A percentile compares a stretch with the other conserved stretches of the same genome.
phyloP scores from a whole-genome alignment of 2,797 vertebrate genomes.

The Alauda arvensis region DNA sequence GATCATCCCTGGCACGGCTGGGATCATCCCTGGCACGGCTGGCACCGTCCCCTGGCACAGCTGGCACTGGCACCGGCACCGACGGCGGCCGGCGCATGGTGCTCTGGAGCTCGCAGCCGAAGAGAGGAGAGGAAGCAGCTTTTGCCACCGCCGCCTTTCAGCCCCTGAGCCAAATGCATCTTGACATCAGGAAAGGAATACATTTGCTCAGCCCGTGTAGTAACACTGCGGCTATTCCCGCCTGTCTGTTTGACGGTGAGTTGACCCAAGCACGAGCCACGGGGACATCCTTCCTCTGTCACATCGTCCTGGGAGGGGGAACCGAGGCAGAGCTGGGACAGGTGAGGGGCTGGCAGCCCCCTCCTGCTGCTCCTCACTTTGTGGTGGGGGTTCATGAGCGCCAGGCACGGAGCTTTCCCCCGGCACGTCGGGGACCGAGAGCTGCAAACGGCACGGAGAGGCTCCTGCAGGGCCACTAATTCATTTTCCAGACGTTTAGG shows the following conservation, averaged over 20 bases:
- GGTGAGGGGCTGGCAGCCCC: not conserved
- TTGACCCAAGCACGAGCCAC: not conserved
- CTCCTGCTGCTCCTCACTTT: accelerated
- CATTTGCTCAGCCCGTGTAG: constrained; percentile 64
- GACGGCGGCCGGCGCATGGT: constrained; percentile 1
- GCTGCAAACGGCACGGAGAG: constrained; percentile 22
- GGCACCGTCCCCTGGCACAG: not conserved
- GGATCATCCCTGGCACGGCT: not conserved
- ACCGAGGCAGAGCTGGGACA: not conserved
- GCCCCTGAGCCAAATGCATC: constrained; percentile 66
- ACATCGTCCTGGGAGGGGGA: not conserved
- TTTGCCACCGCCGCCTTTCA: constrained; percentile 50
- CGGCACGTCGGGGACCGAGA: not conserved
- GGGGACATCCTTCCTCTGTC: not conserved
- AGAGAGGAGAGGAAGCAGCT: constrained; percentile 51
- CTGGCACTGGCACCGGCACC: not conserved
- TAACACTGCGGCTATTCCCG: constrained; percentile 47
- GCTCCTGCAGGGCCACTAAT: constrained; percentile 71
- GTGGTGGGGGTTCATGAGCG: accelerated
- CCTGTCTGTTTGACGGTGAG: constrained; percentile 48
- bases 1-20: not conserved
- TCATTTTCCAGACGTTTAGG: constrained; percentile 76
- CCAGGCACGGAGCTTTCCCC: not conserved
- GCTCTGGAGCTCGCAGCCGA: constrained; percentile 18
- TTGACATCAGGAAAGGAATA: constrained; percentile 66